A percentile compares a stretch with the other conserved stretches of the same genome.
Conservation (phyloP, 2,888 invertebrate species). For the Boloria euphrosyne region DNA sequence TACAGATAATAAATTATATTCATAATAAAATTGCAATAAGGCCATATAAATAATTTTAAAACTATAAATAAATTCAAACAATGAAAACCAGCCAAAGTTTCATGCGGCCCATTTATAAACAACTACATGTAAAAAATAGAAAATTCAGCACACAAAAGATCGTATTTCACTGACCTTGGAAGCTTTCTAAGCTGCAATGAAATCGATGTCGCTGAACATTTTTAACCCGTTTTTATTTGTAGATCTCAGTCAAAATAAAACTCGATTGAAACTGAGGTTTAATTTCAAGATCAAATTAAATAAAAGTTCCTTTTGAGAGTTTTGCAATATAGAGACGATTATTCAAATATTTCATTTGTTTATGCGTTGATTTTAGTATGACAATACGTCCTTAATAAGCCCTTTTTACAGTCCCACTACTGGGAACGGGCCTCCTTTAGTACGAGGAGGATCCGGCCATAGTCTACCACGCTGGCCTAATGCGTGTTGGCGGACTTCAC, state of each 20-base stretch:
- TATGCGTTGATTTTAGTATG: not conserved
- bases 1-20: no score
- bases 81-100: not conserved
- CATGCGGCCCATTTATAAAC: not conserved
- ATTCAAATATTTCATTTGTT: not conserved
- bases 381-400: no score
- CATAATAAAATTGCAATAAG: no score
- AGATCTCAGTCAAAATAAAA: conserved; percentile 10
- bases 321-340: conserved; percentile 1
- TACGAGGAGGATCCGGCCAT: no score
- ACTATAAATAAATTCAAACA: no score
- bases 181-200: conserved; percentile 19
- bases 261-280: conserved; percentile 3
- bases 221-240: conserved; percentile 15
- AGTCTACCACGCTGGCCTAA: no score
- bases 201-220: conserved; percentile 7
- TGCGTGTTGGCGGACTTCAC: no score
- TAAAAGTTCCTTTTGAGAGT: conserved; percentile 6
- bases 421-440: no score
- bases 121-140: not conserved
- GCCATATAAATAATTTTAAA: no score
- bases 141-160: conserved; percentile 15
- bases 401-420: no score
- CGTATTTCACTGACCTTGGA: conserved; percentile 10
- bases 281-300: conserved; percentile 19